Percentiles rank a stretch among this genome's conserved stretches.
Evolutionary conservation across 2,888 invertebrate species (phyloP).

Genomic region (Plebejus argus): DNA sequence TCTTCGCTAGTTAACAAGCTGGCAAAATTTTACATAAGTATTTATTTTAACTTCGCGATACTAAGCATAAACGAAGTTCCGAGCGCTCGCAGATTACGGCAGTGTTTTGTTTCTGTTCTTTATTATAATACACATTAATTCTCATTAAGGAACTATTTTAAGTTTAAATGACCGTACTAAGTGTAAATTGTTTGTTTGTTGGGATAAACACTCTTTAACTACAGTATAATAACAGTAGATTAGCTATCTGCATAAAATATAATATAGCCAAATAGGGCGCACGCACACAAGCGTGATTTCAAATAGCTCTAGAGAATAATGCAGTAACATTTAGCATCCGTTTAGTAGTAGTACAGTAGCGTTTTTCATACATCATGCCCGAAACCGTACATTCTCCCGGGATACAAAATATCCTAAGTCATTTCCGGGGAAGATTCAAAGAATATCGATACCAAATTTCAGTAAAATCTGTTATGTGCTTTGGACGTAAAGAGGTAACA

Average conservation of each 20-base stretch:
- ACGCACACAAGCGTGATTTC: not conserved
- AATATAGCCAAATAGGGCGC: not conserved
- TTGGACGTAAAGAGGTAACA: too few species aligned
- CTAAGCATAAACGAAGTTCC: conserved; percentile 10
- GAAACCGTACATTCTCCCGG: too few species aligned
- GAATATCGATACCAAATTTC: too few species aligned
- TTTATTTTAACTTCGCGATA: not conserved
- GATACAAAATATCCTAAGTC: too few species aligned
- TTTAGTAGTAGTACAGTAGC: too few species aligned
- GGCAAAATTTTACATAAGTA: conserved; percentile 20
- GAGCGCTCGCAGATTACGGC: conserved; percentile 10
- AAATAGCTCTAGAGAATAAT: not conserved
- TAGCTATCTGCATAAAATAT: not conserved
- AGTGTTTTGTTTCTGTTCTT: conserved; percentile 15
- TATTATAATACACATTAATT: not conserved
- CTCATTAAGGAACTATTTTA: not conserved
- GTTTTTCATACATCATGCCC: too few species aligned
- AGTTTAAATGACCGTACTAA: not conserved
- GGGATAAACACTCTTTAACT: not conserved
- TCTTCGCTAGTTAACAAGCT: conserved; percentile 4
- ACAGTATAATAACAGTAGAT: not conserved
- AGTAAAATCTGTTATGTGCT: too few species aligned
- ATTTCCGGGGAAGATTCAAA: too few species aligned
- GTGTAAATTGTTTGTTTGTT: not conserved
- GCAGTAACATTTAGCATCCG: too few species aligned